Evolutionary conservation across 2,797 vertebrate genomes (phyloP).

Genomic region (Carapus acus): DNA sequence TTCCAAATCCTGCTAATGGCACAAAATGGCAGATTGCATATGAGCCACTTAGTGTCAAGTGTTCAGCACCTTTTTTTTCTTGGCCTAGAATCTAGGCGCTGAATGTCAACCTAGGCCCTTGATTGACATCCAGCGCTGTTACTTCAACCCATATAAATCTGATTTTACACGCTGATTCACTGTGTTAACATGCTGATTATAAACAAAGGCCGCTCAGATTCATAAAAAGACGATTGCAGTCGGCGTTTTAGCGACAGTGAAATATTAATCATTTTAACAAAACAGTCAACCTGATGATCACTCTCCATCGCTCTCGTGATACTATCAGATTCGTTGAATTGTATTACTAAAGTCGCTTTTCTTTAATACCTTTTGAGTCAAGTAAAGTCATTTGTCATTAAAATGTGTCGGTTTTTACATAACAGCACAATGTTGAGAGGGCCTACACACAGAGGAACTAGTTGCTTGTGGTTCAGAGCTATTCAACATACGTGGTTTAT

Average conservation of each 20-base stretch:
- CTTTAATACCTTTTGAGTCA: too few species aligned
- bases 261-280: slow-evolving; percentile 43
- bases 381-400: too few species aligned
- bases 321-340: too few species aligned
- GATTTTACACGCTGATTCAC: too few species aligned
- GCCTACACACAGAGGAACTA: slow-evolving; percentile 37
- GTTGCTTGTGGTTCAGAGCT: neutral
- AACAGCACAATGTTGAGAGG: slow-evolving; percentile 6
- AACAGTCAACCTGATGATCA: neutral
- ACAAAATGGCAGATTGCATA: slow-evolving; percentile 50
- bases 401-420: neutral
- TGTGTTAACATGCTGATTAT: too few species aligned
- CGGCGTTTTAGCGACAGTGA: slow-evolving; percentile 6
- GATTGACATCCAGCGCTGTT: too few species aligned
- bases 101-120: too few species aligned
- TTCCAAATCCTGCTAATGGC: neutral
- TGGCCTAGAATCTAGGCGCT: too few species aligned
- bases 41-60: neutral
- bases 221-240: neutral
- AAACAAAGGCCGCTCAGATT: too few species aligned
- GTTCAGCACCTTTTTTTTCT: neutral
- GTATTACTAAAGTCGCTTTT: too few species aligned
- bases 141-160: too few species aligned
- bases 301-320: too few species aligned
- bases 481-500: neutral